phyloP scores from a whole-genome alignment of 2,888 invertebrate genomes.

The Eristalis intricaria region DNA sequence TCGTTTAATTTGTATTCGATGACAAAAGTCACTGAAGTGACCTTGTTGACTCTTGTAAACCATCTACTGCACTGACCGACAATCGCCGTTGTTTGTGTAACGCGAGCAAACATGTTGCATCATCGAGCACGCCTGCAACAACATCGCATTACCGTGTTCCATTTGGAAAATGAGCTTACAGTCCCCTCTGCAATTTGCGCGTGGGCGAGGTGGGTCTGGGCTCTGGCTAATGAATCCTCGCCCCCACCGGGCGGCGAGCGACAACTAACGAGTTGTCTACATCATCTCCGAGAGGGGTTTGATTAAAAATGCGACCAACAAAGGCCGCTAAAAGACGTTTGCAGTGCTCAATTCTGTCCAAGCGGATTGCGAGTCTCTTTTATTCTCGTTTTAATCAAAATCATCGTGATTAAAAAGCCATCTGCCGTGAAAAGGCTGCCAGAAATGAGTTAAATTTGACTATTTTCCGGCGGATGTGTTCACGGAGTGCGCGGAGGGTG shows the following conservation, averaged over 20 bases:
- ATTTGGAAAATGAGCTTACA: slow-evolving; percentile 31
- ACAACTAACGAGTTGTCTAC: neutral
- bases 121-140: neutral
- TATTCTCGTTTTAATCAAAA: neutral
- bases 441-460: neutral
- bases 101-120: too few relatives aligned
- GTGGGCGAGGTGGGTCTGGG: neutral
- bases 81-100: neutral
- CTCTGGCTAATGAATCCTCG: slow-evolving; percentile 11
- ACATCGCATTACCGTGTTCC: slow-evolving; percentile 14
- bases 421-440: neutral
- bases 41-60: neutral
- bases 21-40: neutral
- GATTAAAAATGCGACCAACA: slow-evolving; percentile 4
- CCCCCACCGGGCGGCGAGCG: neutral
- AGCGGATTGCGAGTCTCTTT: neutral
- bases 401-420: neutral
- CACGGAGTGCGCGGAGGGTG: neutral
- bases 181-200: neutral
- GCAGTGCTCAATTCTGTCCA: neutral
- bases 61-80: neutral
- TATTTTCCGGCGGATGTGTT: neutral
- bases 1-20: neutral
- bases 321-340: neutral
- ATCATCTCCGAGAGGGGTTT: neutral